Base-by-base conservation (phyloP, 2,888 invertebrate species). In the Trissonchulus latispiculum region DNA sequence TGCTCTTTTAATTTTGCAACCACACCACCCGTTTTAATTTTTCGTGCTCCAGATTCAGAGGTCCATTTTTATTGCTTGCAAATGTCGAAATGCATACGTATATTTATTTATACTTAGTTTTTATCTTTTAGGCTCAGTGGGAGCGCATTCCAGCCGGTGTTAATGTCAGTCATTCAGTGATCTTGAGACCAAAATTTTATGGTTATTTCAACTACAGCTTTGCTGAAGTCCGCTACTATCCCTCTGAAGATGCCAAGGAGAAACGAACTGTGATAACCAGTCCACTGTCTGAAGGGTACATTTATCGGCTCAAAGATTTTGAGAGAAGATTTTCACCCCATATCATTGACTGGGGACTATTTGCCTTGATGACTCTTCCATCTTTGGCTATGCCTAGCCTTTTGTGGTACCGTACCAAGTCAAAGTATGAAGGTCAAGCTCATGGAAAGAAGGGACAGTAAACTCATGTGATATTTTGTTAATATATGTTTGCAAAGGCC, bases 151-250 rank as follows among this genome's bases (percentile, higher is more conserved):
- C 93, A 28, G 94, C 97, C 2, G 78, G 91, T 80, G 90, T 91
- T 23, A 99, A 99, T 85, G 91, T 94, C 1, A 90, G 93, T 0
- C 96, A 99, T 84, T 91, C 93, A 1, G 91, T 95, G 31, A 91
- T 97, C 3, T 90, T 97, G 18, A 87, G 91, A 76, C 96, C 97
- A 1, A 90, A 90, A 80, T 90, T 90, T 81, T 92, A 88, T 82
- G 97, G 97, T 36, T 92, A 93, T 84, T 96, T 94, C 87, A 99
- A 99, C 85, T 97, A 99, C 84, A 92, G 95, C 1, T 90, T 95
- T 71, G 97, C 97, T 76, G 92, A 94, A 85, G 88, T 95, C 73
- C 89, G 90, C 66, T 99, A 99, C 86, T 90, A 89, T 80, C 87
- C 90, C 67, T 89, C 90, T 76, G 95, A 95, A 85, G 81, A 83